Evolutionary conservation across 2,113 vertebrate species (phyloP).

Genomic region (Pomatostomus ruficeps): DNA sequence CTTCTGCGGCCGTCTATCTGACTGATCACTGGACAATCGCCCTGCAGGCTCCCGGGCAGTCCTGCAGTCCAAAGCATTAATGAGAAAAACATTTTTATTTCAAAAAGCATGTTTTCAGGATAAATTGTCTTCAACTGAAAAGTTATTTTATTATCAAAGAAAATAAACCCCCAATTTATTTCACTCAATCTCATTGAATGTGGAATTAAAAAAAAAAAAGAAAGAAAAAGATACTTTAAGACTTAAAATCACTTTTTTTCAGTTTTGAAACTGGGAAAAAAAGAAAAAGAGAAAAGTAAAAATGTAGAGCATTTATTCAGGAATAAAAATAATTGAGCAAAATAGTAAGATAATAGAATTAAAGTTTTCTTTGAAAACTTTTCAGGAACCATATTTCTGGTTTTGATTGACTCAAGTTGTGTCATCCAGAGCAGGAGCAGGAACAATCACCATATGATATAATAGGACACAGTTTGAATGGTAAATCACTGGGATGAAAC

Average conservation of each 20-base stretch:
- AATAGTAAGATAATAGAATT: not conserved
- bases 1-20: no score
- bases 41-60: no score
- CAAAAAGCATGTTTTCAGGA: fast-evolving
- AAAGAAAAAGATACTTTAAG: not conserved
- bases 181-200: not conserved
- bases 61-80: no score
- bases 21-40: no score
- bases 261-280: not conserved
- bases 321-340: not conserved
- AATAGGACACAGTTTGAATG: not conserved
- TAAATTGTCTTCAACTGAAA: not conserved
- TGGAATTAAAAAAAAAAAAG: not conserved
- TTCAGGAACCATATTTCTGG: not conserved
- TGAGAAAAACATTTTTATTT: not conserved
- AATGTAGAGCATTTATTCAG: not conserved
- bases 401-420: not conserved
- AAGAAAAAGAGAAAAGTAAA: not conserved
- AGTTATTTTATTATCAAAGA: not conserved
- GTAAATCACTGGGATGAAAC: not conserved
- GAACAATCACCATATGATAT: not conserved
- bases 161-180: not conserved
- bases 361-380: not conserved
- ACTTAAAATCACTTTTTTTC: not conserved
- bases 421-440: not conserved